These are phyloP conservation scores for Setipinna tenuifilis DNA, from an alignment of 2,797 vertebrate genomes.

Conservation along the genomic window DNA sequence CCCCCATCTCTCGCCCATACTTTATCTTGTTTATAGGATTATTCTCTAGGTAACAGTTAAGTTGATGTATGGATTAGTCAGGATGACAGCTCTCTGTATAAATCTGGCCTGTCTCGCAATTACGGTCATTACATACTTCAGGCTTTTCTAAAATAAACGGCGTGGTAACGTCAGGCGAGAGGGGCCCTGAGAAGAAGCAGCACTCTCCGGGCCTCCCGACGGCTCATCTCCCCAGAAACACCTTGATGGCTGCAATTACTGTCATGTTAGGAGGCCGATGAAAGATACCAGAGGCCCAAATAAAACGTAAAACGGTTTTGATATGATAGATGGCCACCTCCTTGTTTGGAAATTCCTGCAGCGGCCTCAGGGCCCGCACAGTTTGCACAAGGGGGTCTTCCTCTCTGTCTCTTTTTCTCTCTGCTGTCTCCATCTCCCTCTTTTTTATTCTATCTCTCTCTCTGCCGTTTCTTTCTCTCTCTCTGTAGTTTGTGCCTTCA, in stretches of 20 bases:
- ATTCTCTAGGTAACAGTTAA: slow-evolving; percentile 79
- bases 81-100: slow-evolving; percentile 69
- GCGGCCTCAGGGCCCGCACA: background rate
- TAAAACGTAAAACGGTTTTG: slow-evolving; percentile 97
- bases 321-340: slow-evolving; percentile 93
- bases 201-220: slow-evolving; percentile 74
- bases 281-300: slow-evolving; percentile 95
- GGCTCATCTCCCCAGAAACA: slow-evolving; percentile 85
- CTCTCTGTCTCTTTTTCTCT: background rate
- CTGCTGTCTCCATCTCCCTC: background rate
- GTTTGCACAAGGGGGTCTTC: slow-evolving; percentile 14
- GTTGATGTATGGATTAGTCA: slow-evolving; percentile 80
- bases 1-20: slow-evolving; percentile 58
- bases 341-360: slow-evolving; percentile 91
- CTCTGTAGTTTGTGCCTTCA: too few species aligned
- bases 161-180: slow-evolving; percentile 84
- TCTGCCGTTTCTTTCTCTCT: background rate
- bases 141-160: slow-evolving; percentile 90
- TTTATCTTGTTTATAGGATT: slow-evolving; percentile 79
- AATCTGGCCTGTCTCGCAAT: slow-evolving; percentile 81
- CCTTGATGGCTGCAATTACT: slow-evolving; percentile 98
- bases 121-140: slow-evolving; percentile 91
- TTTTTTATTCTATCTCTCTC: too few species aligned
- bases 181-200: slow-evolving; percentile 80
- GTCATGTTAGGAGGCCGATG: slow-evolving; percentile 91